Conservation (phyloP, 2,113 vertebrate genomes). For the Bolborhynchus lineola region DNA sequence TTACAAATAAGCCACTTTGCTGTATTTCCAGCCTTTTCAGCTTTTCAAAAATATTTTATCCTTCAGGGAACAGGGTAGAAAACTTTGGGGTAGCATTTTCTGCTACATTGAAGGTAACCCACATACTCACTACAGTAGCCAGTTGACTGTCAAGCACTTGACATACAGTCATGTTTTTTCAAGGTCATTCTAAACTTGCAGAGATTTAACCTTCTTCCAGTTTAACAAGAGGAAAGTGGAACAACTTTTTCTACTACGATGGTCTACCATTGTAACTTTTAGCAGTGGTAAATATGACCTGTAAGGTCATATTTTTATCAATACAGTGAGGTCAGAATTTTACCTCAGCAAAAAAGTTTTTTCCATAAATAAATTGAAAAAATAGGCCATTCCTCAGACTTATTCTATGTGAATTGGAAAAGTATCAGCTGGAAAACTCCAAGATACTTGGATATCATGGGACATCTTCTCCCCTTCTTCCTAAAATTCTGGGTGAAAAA, state of each 20-base stretch:
- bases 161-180: not conserved
- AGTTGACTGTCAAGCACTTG: conserved; percentile 8
- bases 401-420: not conserved
- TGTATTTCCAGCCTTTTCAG: not conserved
- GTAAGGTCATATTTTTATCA: not conserved
- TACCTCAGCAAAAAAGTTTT: not conserved
- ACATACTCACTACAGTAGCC: not conserved
- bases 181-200: conserved; percentile 27
- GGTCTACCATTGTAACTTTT: not conserved
- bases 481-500: not conserved
- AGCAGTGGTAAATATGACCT: not conserved
- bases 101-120: not conserved
- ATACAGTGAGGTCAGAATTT: not conserved
- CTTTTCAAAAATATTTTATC: not conserved
- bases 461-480: not conserved
- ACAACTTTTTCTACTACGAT: not conserved
- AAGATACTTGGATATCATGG: not conserved
- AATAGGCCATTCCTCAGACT: not conserved
- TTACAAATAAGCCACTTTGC: not conserved
- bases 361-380: not conserved
- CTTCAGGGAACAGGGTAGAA: not conserved
- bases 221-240: not conserved
- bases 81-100: not conserved
- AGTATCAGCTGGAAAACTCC: not conserved
- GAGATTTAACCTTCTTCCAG: conserved; percentile 10